These are phyloP conservation scores for Rachycentron canadum DNA, from an alignment of 2,797 vertebrate species.

Conservation along the genomic window DNA sequence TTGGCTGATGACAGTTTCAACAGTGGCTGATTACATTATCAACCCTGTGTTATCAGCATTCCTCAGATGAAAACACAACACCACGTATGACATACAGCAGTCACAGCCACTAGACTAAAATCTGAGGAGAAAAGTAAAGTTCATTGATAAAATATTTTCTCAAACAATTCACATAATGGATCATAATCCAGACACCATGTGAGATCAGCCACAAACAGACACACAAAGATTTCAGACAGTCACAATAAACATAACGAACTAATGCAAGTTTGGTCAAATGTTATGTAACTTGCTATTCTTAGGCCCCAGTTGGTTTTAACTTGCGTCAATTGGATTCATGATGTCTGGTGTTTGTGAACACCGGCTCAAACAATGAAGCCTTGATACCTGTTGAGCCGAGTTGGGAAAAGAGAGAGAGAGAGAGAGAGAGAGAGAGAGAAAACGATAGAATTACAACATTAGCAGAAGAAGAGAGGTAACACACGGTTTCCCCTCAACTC, in stretches of 20 bases:
- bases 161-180: not conserved
- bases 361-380: slow-evolving; percentile 49
- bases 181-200: slow-evolving; percentile 11
- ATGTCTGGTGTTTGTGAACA: slow-evolving; percentile 17
- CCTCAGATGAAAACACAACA: slow-evolving; percentile 16
- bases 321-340: slow-evolving; percentile 29
- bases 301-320: slow-evolving; percentile 25
- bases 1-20: slow-evolving; percentile 41
- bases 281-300: slow-evolving; percentile 39
- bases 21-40: slow-evolving; percentile 29
- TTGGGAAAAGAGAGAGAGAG: not conserved
- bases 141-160: not conserved
- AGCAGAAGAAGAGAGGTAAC: slow-evolving; percentile 13
- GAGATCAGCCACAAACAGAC: slow-evolving; percentile 7
- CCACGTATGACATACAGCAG: not conserved
- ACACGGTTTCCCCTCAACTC: slow-evolving; percentile 40
- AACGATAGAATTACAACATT: slow-evolving; percentile 21
- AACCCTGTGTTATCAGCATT: slow-evolving; percentile 18
- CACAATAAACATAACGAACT: slow-evolving; percentile 27
- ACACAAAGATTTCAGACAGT: slow-evolving; percentile 32
- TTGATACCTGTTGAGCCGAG: slow-evolving; percentile 40
- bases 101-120: not conserved
- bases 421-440: not conserved
- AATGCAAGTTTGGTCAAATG: slow-evolving; percentile 25
- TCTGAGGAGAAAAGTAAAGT: not conserved